Conservation (phyloP, 2,888 invertebrate genomes). For the Cepaea hortensis region DNA sequence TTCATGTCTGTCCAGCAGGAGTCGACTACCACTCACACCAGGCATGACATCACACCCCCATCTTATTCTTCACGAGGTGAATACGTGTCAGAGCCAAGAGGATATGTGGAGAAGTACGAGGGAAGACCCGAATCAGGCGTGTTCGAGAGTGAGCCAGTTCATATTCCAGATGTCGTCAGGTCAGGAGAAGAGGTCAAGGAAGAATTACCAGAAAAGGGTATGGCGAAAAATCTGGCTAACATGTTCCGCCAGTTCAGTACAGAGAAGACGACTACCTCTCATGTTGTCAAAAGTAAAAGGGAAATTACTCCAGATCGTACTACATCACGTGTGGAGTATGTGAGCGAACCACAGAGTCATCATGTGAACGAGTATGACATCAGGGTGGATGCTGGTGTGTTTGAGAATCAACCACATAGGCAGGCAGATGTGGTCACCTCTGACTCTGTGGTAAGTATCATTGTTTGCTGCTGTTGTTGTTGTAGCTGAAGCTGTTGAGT, state of each 20-base stretch:
- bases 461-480: neutral
- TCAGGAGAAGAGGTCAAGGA: slow-evolving; percentile 59
- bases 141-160: slow-evolving; percentile 65
- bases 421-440: slow-evolving; percentile 64
- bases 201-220: slow-evolving; percentile 80
- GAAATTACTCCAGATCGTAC: slow-evolving; percentile 66
- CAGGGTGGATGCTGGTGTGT: slow-evolving; percentile 65
- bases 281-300: slow-evolving; percentile 47
- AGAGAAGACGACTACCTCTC: neutral
- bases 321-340: slow-evolving; percentile 63
- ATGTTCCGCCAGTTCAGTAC: slow-evolving; percentile 87
- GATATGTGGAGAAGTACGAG: slow-evolving; percentile 60
- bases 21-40: slow-evolving; percentile 27
- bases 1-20: slow-evolving; percentile 85
- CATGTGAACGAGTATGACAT: slow-evolving; percentile 60
- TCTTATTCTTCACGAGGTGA: slow-evolving; percentile 53
- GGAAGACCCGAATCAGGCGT: slow-evolving; percentile 65
- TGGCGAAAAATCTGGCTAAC: slow-evolving; percentile 87
- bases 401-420: slow-evolving; percentile 64
- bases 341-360: slow-evolving; percentile 64
- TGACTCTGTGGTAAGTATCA: slow-evolving; percentile 46
- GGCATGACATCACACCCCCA: slow-evolving; percentile 58
- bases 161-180: slow-evolving; percentile 62
- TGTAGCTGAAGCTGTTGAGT: neutral
- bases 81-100: slow-evolving; percentile 61